These are phyloP conservation scores for Buteo buteo DNA, from an alignment of 2,113 vertebrate genomes.

Conservation along the genomic window DNA sequence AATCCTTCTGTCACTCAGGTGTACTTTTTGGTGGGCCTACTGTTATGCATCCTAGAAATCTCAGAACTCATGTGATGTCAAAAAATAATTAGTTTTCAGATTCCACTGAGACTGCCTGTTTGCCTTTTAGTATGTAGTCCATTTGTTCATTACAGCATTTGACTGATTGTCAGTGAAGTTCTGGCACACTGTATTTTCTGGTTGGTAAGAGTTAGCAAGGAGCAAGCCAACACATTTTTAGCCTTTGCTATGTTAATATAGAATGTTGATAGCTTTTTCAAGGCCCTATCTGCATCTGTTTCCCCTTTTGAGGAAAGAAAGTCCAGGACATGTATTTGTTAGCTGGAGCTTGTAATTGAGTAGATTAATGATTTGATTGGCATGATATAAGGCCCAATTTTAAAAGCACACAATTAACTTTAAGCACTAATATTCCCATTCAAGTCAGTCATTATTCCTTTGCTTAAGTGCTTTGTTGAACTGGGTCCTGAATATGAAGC, in stretches of 20 bases:
- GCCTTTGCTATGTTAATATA: not conserved
- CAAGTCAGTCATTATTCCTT: not conserved
- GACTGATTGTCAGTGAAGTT: not conserved
- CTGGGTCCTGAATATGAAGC: not conserved
- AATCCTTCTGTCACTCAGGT: not conserved
- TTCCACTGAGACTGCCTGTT: not conserved
- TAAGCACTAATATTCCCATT: not conserved
- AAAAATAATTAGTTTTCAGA: not conserved
- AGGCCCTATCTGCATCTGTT: not conserved
- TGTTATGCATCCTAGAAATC: not conserved
- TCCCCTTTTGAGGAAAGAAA: not conserved
- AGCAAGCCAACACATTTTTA: not conserved
- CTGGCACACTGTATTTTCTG: not conserved
- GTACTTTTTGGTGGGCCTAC: not conserved
- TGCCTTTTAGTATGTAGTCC: not conserved
- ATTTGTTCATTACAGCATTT: not conserved
- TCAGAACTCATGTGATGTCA: not conserved
- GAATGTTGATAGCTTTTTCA: not conserved
- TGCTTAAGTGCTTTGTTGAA: slow-evolving; percentile 21
- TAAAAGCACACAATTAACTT: not conserved
- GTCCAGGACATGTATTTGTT: not conserved
- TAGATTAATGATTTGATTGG: not conserved
- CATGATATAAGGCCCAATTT: not conserved
- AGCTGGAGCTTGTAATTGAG: not conserved
- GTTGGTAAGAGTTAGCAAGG: not conserved